Evolutionary conservation across 2,113 vertebrate genomes (phyloP), one percentile per base, ranked within the genome.

Genomic region (Carassius auratus): DNA sequence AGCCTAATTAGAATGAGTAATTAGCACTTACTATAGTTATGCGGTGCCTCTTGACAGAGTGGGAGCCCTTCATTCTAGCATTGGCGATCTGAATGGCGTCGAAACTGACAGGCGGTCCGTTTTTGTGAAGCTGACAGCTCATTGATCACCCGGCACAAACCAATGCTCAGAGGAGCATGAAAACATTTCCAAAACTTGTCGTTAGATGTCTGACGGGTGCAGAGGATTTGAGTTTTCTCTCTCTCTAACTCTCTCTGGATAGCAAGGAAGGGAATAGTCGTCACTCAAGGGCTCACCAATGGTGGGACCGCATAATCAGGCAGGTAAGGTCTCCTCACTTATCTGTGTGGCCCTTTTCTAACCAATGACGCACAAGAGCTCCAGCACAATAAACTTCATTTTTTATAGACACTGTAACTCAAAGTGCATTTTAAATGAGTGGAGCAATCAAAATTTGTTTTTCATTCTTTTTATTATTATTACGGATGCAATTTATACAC

Each of bases 21-120:
- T 17, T 76, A 42, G 42, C 75, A 91, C 91, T 90, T 90, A 91
- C 91, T 68, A 87, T 86, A 62, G 87, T 80, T 79, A 91, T 81
- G 84, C 88, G 86, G 76, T 90, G 87, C 86, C 87, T 89, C 88
- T 90, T 90, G 71, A 89, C 88, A 17, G 86, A 91, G 86, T 90
- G 86, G 21, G 76, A 89, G 48, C 91, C 89, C 73, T 91, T 91
- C 91, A 91, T 91, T 73, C 83, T 91, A 79, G 85, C 81, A 88
- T 64, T 87, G 74, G 85, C 61, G 62, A 83, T 80, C 23, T 88
- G 85, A 91, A 89, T 85, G 75, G 64, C 80, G 45, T 88, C 38
- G 52, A 89, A 90, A 78, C 76, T 84, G 59, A 76, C 73, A n/a
- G 75, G 36, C 52, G 48, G 55, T 76, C 75, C 3, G 86, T 81